Conservation (phyloP, 2,888 invertebrate species). For the Lobophora halterata region DNA sequence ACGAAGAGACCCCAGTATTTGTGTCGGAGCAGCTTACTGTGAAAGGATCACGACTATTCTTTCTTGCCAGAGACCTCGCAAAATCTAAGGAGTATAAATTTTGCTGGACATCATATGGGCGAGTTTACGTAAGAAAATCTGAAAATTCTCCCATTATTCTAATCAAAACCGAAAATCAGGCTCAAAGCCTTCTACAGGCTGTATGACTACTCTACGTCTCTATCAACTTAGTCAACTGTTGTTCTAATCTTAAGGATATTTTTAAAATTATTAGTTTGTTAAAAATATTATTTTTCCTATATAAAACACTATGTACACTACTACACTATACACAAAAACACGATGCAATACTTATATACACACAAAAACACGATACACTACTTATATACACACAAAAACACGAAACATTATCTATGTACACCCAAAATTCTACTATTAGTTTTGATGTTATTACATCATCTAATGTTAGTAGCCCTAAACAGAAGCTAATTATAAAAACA, state of each 20-base stretch:
- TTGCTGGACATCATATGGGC: conserved; percentile 6
- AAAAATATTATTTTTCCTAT: too few species aligned
- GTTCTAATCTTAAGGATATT: background rate
- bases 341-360: too few species aligned
- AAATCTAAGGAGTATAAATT: conserved; percentile 5
- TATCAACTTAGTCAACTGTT: background rate
- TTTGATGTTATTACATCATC: too few species aligned
- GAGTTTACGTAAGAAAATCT: background rate
- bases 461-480: background rate
- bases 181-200: background rate
- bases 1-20: conserved; percentile 3
- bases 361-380: too few species aligned
- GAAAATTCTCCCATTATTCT: conserved; percentile 1
- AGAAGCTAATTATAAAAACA: background rate
- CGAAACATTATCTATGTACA: too few species aligned
- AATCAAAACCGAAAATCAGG: background rate
- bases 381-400: too few species aligned
- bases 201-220: conserved; percentile 1
- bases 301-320: too few species aligned
- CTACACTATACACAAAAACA: too few species aligned
- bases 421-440: too few species aligned
- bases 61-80: conserved; percentile 3
- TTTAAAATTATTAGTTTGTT: background rate
- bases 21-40: conserved; percentile 3
- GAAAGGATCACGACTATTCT: conserved; percentile 5